Evolutionary conservation across 2,797 vertebrate genomes (phyloP).

Genomic region (Anguilla obscura): DNA sequence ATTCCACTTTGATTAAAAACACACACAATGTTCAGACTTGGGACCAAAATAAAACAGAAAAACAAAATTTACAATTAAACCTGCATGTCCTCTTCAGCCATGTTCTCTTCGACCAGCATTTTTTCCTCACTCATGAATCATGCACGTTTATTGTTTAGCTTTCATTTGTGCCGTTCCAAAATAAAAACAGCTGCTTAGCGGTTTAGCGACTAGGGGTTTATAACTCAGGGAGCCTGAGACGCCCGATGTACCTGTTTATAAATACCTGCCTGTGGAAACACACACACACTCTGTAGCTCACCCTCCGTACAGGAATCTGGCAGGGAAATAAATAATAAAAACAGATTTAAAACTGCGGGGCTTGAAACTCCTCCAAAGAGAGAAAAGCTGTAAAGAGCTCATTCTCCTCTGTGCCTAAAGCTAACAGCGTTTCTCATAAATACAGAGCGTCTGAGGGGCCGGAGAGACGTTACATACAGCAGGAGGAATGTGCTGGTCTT

Average conservation of each 20-base stretch:
- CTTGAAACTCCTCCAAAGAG: neutral
- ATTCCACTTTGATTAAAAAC: neutral
- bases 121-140: neutral
- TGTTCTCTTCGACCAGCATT: neutral
- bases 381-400: neutral
- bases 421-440: neutral
- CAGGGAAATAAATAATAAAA: neutral
- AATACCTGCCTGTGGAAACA: neutral
- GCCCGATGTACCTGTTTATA: neutral
- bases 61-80: neutral
- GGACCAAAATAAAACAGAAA: neutral
- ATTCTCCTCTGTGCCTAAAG: neutral
- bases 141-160: neutral
- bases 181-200: neutral
- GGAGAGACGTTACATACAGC: slow-evolving; percentile 59
- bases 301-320: neutral
- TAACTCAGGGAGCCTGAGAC: neutral
- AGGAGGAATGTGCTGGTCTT: slow-evolving; percentile 59
- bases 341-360: neutral
- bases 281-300: neutral
- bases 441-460: slow-evolving; percentile 44
- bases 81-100: neutral
- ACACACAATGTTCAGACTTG: neutral
- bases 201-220: neutral
- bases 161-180: neutral